Evolutionary conservation across 2,797 vertebrate species (phyloP), one percentile per base, ranked within the genome.

Genomic region (Propithecus deckenii): DNA sequence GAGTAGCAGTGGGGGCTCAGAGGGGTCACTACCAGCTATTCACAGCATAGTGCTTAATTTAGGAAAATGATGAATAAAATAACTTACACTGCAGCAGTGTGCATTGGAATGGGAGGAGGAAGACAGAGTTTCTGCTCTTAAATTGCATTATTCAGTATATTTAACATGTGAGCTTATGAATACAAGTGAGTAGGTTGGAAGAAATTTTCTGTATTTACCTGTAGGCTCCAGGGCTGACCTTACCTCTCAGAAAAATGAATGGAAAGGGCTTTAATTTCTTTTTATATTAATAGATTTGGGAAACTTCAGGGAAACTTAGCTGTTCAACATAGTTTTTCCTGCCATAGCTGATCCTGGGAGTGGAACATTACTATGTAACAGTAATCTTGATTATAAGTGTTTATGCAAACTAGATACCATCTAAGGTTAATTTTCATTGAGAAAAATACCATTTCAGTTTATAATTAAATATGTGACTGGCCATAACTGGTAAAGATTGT

Each of bases 41-140:
- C 79, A 76, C 46, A 79, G 74, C n/a, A 71, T 17, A 32, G 14
- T 91, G 7, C 9, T 83, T 67, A 71, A 84, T 67, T 92, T 79
- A 61, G 81, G 48, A 86, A 92, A 81, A 75, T 6, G 15, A 75
- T 96, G 38, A 90, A 89, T 69, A 76, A 95, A 80, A 67, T 93
- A 74, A 91, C 28, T 61, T 74, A 72, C 3, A 43, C 61, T 67
- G 67, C 86, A 84, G 59, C 32, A 52, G 23, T 71, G 7, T 86
- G 18, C 32, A 0, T 67, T 80, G 65, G 67, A 80, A 48, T 55
- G 50, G 41, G 12, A 89, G 10, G 28, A 67, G 7, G 17, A 74
- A 8, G 30, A 25, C 30, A 46, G 13, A 50, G 11, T 83, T 75
- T 88, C 65, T 87, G 23, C n/a, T 72, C 67, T 90, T 93, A 89